phyloP scores from a whole-genome alignment of 1,140 invertebrate genomes.

The Agrypnia vestita region DNA sequence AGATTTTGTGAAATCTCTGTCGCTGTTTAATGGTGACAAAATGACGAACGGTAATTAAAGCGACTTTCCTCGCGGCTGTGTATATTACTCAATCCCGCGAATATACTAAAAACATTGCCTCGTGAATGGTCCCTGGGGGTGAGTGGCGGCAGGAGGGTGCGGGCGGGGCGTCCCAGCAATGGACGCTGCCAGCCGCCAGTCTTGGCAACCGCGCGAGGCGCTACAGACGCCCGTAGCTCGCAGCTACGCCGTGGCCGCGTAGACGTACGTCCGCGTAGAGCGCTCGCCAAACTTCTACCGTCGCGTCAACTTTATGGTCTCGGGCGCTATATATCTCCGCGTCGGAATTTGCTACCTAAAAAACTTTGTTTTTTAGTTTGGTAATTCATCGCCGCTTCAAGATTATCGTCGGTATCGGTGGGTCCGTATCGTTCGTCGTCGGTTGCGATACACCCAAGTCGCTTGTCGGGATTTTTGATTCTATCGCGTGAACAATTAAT shows the following conservation, averaged over 20 bases:
- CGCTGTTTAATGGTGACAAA: slow-evolving; percentile 41
- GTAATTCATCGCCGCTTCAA: not conserved
- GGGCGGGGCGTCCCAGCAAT: slow-evolving; percentile 36
- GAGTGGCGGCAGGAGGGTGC: slow-evolving; percentile 21
- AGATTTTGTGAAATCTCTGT: not conserved
- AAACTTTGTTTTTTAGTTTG: too few species aligned
- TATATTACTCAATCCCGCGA: slow-evolving; percentile 55
- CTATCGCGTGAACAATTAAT: too few species aligned
- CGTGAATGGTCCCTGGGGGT: slow-evolving; percentile 35
- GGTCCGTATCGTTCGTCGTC: slow-evolving; percentile 4
- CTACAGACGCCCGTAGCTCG: slow-evolving; percentile 52
- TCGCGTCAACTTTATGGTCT: not conserved
- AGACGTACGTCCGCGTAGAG: not conserved
- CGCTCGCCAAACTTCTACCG: not conserved
- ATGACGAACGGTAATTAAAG: slow-evolving; percentile 57
- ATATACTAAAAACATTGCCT: slow-evolving; percentile 37
- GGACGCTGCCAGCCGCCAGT: slow-evolving; percentile 51
- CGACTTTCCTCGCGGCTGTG: slow-evolving; percentile 38
- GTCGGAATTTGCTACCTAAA: too few species aligned
- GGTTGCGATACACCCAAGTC: slow-evolving; percentile 15
- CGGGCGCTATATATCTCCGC: too few species aligned
- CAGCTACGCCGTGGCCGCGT: slow-evolving; percentile 53
- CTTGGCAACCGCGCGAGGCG: slow-evolving; percentile 49
- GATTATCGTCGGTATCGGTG: not conserved
- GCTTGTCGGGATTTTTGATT: not conserved